These are phyloP conservation scores for Halesus radiatus DNA, from an alignment of 1,140 invertebrate species.

Conservation along the genomic window DNA sequence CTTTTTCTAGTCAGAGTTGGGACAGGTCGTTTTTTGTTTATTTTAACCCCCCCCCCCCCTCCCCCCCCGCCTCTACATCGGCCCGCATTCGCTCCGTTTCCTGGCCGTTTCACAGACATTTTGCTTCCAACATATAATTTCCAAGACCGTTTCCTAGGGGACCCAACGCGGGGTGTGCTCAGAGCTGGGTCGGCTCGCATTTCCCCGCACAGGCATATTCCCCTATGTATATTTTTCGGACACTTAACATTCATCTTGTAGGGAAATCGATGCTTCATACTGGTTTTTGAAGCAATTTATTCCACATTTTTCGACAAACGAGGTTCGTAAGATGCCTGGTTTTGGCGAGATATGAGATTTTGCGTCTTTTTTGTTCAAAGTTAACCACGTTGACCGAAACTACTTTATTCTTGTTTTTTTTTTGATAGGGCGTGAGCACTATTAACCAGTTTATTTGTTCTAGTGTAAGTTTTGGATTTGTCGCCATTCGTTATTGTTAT, in stretches of 20 bases:
- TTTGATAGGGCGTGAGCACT: too few relatives aligned
- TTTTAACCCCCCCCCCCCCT: not conserved
- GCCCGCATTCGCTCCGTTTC: not conserved
- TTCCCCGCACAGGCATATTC: not conserved
- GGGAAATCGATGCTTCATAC: conserved; percentile 16
- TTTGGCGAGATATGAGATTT: too few relatives aligned
- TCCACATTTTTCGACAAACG: not conserved
- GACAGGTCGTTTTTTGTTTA: conserved; percentile 35
- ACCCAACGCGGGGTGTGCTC: not conserved
- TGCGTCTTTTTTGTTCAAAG: too few relatives aligned
- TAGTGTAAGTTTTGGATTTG: not conserved
- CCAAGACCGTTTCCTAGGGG: not conserved
- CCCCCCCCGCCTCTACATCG: not conserved
- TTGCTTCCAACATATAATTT: not conserved
- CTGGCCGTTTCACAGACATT: conserved; percentile 7
- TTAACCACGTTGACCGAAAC: too few relatives aligned
- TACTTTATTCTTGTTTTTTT: too few relatives aligned
- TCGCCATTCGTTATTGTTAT: not conserved
- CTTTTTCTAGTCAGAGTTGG: conserved; percentile 6
- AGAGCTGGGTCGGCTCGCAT: not conserved
- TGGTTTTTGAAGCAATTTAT: conserved; percentile 2
- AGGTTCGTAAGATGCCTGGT: too few relatives aligned
- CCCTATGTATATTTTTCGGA: not conserved
- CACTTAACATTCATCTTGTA: conserved; percentile 14
- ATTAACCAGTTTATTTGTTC: not conserved